Base-by-base conservation (phyloP, 2,797 vertebrate species). In the Scolopax bukidnonensis region DNA sequence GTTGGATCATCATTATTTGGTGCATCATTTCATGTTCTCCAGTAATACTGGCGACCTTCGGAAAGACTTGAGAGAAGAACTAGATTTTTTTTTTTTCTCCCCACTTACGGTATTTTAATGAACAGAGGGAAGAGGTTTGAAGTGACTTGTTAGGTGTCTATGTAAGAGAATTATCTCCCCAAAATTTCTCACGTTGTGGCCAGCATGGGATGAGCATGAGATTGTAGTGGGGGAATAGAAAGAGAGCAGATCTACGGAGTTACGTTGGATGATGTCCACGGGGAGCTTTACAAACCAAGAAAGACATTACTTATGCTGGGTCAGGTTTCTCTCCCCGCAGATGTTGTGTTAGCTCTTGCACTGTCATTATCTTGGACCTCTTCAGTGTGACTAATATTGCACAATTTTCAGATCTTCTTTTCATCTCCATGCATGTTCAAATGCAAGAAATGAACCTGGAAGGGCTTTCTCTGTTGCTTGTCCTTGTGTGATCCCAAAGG, bases 261-360 rank as follows among this genome's bases (percentile, higher is more conserved):
- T 71, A 32, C 25, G 63, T 63, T 96, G 89, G 87, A 89, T 67
- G 11, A 45, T 41, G 65, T 86, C 90, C 94, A 81, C 7, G 7
- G 76, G 59, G 85, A 95, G 54, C 67, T 94, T 90, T 96, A 65
- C 69, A 91, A 92, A 95, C 78, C 50, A 17, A 69, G 90, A 83
- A 83, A 38, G 84, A 91, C 84, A 69, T 48, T 88, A 65, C 87
- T 82, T 94, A n/a, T 56, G 54, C 87, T 73, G 85, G 83, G 47
- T 97, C 80, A 96, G 47, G 43, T 95, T 96, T 96, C 95, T 78
- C 84, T 94, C 73, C 74, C 45, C 0, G 0, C 92, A 96, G 89
- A 94, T 95, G 91, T 91, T 96, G 61, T 65, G 63, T 70, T 76
- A 88, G 93, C 83, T 90, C 79, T 93, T 78, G 81, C 84, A 48